Evolutionary conservation across 2,113 vertebrate species (phyloP).

Genomic region (Poeciliopsis occidentalis): DNA sequence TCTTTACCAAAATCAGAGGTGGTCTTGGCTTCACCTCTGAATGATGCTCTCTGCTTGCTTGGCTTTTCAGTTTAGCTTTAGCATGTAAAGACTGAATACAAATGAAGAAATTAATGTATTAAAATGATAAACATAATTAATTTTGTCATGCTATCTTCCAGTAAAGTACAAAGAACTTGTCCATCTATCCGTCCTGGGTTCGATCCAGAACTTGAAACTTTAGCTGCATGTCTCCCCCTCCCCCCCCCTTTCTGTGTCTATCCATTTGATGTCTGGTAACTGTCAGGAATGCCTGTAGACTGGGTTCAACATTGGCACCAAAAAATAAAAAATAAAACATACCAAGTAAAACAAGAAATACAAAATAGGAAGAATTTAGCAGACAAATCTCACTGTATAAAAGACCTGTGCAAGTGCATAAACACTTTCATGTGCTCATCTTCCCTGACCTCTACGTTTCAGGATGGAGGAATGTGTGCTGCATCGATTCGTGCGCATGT

Average conservation of each 20-base stretch:
- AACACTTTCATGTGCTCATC: conserved; percentile 46
- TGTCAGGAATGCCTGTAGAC: too few species aligned
- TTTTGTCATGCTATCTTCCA: background rate
- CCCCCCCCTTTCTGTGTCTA: too few species aligned
- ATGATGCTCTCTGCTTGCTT: background rate
- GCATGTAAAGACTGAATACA: background rate
- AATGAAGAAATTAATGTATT: background rate
- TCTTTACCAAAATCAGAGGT: too few species aligned
- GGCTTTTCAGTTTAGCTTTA: background rate
- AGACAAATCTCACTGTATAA: conserved; percentile 42
- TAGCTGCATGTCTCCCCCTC: too few species aligned
- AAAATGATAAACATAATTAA: background rate
- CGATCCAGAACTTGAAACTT: too few species aligned
- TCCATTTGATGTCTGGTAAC: too few species aligned
- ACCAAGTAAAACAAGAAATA: conserved; percentile 9
- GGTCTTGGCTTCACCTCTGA: too few species aligned
- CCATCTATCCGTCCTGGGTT: too few species aligned
- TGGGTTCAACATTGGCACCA: too few species aligned
- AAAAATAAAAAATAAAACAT: too few species aligned
- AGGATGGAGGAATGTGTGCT: conserved; percentile 7
- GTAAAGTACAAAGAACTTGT: background rate
- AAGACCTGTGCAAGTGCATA: conserved; percentile 13
- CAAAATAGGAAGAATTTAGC: conserved; percentile 21
- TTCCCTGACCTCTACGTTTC: conserved; percentile 42
- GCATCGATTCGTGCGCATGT: conserved; percentile 4